Evolutionary conservation across 2,113 vertebrate species (phyloP).

Genomic region (Madoqua kirkii): DNA sequence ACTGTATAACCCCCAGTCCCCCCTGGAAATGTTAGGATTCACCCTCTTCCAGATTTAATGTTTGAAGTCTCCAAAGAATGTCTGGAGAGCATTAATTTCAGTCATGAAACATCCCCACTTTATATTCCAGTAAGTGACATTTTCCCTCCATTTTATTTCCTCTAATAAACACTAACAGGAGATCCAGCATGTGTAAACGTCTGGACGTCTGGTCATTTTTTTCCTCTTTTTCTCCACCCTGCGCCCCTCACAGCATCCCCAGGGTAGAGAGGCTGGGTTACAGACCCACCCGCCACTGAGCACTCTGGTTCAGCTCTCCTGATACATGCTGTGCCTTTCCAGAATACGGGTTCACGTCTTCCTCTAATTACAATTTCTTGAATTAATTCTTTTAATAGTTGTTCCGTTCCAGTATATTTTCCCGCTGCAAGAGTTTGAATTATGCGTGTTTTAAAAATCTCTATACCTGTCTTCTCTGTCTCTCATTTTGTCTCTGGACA

Average conservation of each 20-base stretch:
- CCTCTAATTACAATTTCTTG: background rate
- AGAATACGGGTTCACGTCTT: background rate
- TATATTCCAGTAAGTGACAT: background rate
- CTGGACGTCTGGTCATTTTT: accelerated
- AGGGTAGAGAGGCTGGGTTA: no score
- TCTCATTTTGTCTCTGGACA: background rate
- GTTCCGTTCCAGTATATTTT: background rate
- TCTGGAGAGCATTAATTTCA: background rate
- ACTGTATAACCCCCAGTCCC: background rate
- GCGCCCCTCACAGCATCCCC: background rate
- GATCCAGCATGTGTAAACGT: background rate
- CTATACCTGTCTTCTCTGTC: background rate
- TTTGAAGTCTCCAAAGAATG: no score
- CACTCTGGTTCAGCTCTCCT: background rate
- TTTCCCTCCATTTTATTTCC: background rate
- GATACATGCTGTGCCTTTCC: background rate
- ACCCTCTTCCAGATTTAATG: accelerated
- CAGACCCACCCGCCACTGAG: background rate
- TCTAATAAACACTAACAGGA: background rate
- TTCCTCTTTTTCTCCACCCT: background rate
- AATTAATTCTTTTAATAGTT: background rate
- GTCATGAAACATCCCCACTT: background rate
- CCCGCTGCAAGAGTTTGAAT: background rate
- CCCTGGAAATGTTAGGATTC: background rate
- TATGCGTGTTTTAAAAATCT: background rate